Percentiles rank a stretch among this genome's conserved stretches.
Conservation (phyloP, 1,140 invertebrate genomes). For the Oryctes rhinoceros region DNA sequence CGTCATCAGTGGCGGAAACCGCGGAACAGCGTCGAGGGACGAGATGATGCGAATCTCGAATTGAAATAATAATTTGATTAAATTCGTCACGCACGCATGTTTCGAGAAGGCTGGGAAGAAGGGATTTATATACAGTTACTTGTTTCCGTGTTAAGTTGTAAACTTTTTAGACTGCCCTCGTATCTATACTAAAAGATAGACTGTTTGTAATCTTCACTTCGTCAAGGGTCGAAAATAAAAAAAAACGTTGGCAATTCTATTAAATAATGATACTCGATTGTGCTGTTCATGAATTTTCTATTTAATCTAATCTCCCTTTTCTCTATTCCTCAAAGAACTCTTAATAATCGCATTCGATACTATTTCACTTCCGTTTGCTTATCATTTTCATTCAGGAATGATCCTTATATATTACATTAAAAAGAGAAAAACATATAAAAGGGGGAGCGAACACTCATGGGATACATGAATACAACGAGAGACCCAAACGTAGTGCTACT, state of each 20-base stretch:
- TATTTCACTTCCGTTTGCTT: no score
- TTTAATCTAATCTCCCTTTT: no score
- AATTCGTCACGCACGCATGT: neutral
- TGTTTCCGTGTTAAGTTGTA: neutral
- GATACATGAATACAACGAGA: neutral
- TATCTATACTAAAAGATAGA: neutral
- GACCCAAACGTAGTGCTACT: neutral
- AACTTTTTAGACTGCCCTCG: no score
- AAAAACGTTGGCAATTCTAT: no score
- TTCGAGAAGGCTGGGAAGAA: neutral
- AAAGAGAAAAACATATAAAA: neutral
- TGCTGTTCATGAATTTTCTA: no score
- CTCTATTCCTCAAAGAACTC: no score
- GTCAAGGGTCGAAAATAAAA: no score
- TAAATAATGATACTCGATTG: no score
- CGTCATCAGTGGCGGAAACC: neutral
- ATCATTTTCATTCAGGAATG: no score
- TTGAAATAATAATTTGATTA: conserved; percentile 7
- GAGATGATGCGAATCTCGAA: neutral
- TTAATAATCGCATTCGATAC: no score
- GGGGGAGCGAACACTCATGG: neutral
- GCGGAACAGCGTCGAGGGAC: neutral
- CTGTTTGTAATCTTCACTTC: neutral
- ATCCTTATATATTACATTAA: neutral
- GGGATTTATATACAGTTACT: neutral